Evolutionary conservation across 2,888 invertebrate genomes (phyloP).

Genomic region (Orthosia gracilis): DNA sequence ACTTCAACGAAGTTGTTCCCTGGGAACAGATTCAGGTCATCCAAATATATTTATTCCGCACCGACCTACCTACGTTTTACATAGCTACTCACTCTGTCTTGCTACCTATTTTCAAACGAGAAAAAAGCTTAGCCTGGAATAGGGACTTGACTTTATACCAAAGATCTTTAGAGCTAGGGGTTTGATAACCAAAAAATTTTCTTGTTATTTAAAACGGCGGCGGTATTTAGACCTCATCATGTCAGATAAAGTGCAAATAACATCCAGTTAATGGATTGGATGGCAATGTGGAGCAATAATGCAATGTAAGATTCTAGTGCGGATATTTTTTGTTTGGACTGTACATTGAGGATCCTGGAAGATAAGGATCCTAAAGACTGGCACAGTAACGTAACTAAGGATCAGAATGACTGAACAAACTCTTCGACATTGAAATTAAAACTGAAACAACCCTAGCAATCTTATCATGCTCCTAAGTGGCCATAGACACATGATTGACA

Average conservation of each 20-base stretch:
- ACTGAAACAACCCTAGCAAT: neutral
- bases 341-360: neutral
- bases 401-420: neutral
- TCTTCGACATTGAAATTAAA: neutral
- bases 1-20: neutral
- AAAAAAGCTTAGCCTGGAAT: neutral
- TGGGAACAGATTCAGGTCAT: neutral
- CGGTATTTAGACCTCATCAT: neutral
- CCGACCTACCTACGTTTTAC: too few species aligned
- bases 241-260: slow-evolving; percentile 2
- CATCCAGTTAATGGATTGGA: neutral
- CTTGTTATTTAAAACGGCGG: slow-evolving; percentile 16
- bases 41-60: neutral
- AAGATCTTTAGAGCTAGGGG: slow-evolving; percentile 3
- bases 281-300: neutral
- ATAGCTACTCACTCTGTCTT: too few species aligned
- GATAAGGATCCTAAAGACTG: neutral
- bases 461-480: slow-evolving; percentile 26
- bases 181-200: slow-evolving; percentile 24
- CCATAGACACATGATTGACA: slow-evolving; percentile 47
- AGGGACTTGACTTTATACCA: neutral
- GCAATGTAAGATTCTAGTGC: neutral
- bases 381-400: neutral
- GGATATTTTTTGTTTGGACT: neutral
- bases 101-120: neutral